Evolutionary conservation across 2,888 invertebrate species (phyloP), one percentile per base, ranked within the genome.

Genomic region (Volucella bombylans): DNA sequence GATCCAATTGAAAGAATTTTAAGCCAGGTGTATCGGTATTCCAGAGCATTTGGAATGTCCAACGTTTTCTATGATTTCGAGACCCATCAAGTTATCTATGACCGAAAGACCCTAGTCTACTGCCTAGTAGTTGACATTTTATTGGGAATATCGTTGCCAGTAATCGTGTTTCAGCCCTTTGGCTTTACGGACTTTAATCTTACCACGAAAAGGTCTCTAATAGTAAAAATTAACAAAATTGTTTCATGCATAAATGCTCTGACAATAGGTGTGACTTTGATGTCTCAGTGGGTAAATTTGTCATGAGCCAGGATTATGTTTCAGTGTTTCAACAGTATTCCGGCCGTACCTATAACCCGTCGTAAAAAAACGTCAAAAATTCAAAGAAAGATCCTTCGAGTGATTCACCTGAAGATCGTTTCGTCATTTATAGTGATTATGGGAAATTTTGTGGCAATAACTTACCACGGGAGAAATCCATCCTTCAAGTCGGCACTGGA

Each of bases 31-130:
- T 76, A 45, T 39, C 50, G 38, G 8, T 52, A 18, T n/a, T 52
- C 68, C 4, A 68, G 4, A 6, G 18, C 39, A 1, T 11, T 45
- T 45, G 76, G 68, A 14, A 11, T 68, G 18, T 52, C n/a, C 4
- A 68, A 59, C 10, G 45, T 61, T 10, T 45, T 14, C 8, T 76
- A 68, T 39, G 38, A 67, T 23, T 59, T 52, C 15, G 10, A 61
- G 14, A 52, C 38, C 15, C 54, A 39, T 11, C 38, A 45, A 45
- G 31, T 76, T 10, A 31, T 61, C 8, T 14, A 61, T 3, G 38
- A 18, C 6, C 61, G 38, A 4, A 18, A 39, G 4, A 4, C 11
- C 11, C 14, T 52, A 10, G 8, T 18, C 4, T 76, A 68, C 8
- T 61, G 52, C 10, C 9, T 45, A 9, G 1, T 76, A 18, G 2